Evolutionary conservation across 2,113 vertebrate genomes (phyloP).

Genomic region (Phalacrocorax brasilianus): DNA sequence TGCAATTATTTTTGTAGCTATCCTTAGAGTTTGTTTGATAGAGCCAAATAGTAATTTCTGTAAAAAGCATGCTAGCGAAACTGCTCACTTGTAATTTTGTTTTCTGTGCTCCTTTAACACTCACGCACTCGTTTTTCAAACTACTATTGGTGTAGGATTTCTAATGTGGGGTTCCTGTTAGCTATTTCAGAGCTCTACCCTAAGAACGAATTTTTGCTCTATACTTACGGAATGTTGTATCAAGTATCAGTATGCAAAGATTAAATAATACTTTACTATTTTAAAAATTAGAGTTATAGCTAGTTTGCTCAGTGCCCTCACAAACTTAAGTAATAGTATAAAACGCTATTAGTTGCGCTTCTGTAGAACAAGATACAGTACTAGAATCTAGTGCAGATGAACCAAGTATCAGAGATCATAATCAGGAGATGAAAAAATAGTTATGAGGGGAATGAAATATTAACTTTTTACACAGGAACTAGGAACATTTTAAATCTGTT

Average conservation of each 20-base stretch:
- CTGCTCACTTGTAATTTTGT: neutral
- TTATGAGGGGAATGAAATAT: neutral
- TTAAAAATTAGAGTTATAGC: neutral
- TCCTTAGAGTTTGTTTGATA: neutral
- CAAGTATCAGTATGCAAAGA: neutral
- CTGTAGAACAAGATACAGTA: neutral
- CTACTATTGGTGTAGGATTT: neutral
- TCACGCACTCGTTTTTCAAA: neutral
- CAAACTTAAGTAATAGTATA: neutral
- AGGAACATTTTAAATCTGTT: neutral
- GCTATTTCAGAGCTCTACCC: neutral
- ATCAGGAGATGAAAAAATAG: neutral
- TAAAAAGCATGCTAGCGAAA: neutral
- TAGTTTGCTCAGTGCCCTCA: neutral
- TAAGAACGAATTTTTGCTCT: neutral
- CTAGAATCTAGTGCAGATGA: neutral
- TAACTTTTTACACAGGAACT: neutral
- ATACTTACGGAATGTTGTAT: neutral
- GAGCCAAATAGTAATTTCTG: neutral
- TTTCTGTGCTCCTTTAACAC: neutral
- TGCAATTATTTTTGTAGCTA: neutral
- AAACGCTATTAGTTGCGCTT: neutral
- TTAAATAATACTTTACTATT: neutral
- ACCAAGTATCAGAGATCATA: neutral
- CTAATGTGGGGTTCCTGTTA: neutral